A percentile compares a stretch with the other conserved stretches of the same genome.
phyloP scores from a whole-genome alignment of 2,113 vertebrate genomes.

The Psammodynastes pulverulentus region DNA sequence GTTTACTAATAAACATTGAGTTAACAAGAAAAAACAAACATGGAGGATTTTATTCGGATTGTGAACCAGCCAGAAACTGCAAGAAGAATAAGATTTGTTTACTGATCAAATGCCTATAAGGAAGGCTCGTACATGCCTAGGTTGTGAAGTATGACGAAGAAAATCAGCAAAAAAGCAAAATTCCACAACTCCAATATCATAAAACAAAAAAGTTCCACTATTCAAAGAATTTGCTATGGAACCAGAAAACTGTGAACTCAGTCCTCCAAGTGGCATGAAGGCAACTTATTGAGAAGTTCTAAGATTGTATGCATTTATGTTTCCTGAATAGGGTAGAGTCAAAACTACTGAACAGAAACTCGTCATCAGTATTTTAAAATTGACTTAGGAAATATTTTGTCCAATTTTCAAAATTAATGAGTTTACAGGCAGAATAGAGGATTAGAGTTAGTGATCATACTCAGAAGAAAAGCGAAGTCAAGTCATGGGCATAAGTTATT shows the following conservation, averaged over 20 bases:
- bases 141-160: neutral
- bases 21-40: neutral
- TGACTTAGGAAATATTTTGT: neutral
- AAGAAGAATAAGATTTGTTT: neutral
- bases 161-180: neutral
- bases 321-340: neutral
- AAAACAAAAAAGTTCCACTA: neutral
- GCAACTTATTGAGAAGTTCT: neutral
- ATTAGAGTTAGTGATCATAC: neutral
- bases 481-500: neutral
- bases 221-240: neutral
- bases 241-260: neutral
- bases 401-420: neutral
- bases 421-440: neutral
- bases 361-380: neutral
- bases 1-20: neutral
- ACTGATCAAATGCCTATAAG: neutral
- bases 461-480: neutral
- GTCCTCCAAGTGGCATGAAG: neutral
- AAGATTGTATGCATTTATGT: neutral
- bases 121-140: neutral
- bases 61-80: neutral
- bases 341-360: neutral
- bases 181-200: neutral
- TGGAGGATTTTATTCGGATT: neutral